These are phyloP conservation scores for Drosophila austrosaltans DNA, from an alignment of 2,888 invertebrate genomes.

Conservation along the genomic window DNA sequence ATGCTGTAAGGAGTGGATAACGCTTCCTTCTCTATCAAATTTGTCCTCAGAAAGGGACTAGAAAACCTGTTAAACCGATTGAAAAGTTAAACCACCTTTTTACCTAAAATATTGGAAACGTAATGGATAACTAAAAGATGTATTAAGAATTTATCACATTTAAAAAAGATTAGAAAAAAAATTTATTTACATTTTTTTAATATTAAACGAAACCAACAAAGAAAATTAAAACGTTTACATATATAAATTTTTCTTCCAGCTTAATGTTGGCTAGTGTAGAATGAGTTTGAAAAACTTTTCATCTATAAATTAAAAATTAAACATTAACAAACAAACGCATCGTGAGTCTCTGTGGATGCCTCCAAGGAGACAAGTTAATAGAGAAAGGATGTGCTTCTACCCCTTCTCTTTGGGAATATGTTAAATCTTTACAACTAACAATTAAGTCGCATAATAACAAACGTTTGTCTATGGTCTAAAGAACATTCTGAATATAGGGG, in stretches of 20 bases:
- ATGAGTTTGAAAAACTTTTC: slow-evolving; percentile 31
- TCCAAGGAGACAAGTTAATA: slow-evolving; percentile 22
- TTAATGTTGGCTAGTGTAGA: slow-evolving; percentile 14
- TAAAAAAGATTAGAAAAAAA: not conserved
- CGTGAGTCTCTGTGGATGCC: not conserved
- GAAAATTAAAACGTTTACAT: too few relatives aligned
- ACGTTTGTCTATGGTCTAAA: slow-evolving; percentile 49
- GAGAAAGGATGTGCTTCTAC: slow-evolving; percentile 6
- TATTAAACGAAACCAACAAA: too few relatives aligned
- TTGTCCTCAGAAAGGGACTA: too few relatives aligned
- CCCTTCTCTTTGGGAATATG: slow-evolving; percentile 20
- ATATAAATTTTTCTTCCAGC: not conserved
- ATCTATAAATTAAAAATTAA: slow-evolving; percentile 50
- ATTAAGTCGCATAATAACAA: slow-evolving; percentile 75
- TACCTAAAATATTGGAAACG: too few relatives aligned
- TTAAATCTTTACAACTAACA: slow-evolving; percentile 75
- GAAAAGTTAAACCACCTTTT: too few relatives aligned
- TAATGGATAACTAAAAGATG: too few relatives aligned
- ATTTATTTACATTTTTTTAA: too few relatives aligned
- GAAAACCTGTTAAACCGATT: too few relatives aligned
- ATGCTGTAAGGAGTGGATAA: too few relatives aligned
- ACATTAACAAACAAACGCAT: slow-evolving; percentile 37
- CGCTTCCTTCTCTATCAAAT: too few relatives aligned
- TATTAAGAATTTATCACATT: too few relatives aligned
- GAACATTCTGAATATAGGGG: not conserved